Evolutionary conservation across 2,113 vertebrate species (phyloP).

Genomic region (Cygnus buccinator): DNA sequence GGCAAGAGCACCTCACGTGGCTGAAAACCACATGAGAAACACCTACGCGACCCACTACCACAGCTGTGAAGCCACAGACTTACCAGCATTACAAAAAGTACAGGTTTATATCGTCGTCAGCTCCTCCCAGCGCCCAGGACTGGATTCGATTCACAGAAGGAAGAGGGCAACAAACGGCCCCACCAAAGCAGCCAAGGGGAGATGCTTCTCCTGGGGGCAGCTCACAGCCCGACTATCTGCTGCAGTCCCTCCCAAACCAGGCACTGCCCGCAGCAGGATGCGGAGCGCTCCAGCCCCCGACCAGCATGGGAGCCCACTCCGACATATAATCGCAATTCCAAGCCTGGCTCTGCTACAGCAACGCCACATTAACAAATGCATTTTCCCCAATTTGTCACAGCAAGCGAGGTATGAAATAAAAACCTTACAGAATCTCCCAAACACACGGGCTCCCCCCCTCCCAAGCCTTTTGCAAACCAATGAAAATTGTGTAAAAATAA

Average conservation of each 20-base stretch:
- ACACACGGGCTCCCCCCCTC: not conserved
- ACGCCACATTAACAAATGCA: not conserved
- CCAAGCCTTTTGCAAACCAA: not conserved
- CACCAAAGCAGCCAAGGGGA: not conserved
- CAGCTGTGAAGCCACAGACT: not conserved
- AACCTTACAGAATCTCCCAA: not conserved
- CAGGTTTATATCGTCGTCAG: not conserved
- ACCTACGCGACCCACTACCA: not conserved
- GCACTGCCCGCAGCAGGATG: not conserved
- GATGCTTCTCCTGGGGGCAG: fast-evolving
- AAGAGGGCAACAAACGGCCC: too few relatives aligned
- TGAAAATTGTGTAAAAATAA: constrained; percentile 20
- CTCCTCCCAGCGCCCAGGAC: not conserved
- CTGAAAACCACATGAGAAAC: fast-evolving
- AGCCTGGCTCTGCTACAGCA: not conserved
- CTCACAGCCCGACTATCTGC: not conserved
- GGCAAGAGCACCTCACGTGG: not conserved
- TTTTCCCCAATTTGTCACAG: constrained; percentile 46
- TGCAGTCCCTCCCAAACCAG: not conserved
- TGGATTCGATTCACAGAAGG: not conserved
- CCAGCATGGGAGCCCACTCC: fast-evolving
- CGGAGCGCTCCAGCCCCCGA: fast-evolving
- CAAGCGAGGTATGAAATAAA: not conserved
- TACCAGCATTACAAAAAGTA: not conserved
- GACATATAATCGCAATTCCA: not conserved